Evolutionary conservation across 2,888 invertebrate genomes (phyloP), one percentile per base, ranked within the genome.

Genomic region (Dione juno): DNA sequence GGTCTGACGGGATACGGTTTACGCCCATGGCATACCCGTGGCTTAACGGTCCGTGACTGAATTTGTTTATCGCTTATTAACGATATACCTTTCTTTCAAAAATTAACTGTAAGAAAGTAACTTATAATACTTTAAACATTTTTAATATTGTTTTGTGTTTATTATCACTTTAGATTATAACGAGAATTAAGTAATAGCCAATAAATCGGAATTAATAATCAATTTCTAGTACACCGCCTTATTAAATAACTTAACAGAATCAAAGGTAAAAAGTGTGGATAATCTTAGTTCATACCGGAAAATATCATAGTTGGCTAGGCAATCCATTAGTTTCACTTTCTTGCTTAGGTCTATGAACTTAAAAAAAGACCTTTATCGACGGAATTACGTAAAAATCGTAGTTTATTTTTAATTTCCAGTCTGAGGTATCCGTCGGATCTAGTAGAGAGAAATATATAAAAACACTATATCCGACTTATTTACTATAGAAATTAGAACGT

Each of bases 21-120:
- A 59, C 57, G 37, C 57, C 57, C 41, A 40, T 37, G 14, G 41
- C 40, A 41, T 19, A 61, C 63, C 43, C 43, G 19, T 68, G 37
- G 53, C 19, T 59, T 72, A 72, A 72, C 70, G 72, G 72, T 53
- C 52, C 65, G 72, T 52, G 67, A 67, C 59, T 52, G 21, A 70
- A 72, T 65, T 70, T 65, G 65, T 72, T 70, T 67, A 50, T 50
- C 58, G 67, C 19, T 45, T 50, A 66, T 19, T 48, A 28, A 5
- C 28, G 5, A 28, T 28, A 28, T 28, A 28, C 16, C 14, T 50
- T 52, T 40, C 19, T 64, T 19, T 28, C 2, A 3, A 28, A 28
- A 2, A 28, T 28, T 28, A n/a, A n/a, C n/a, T n/a, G n/a, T n/a
- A n/a, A n/a, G n/a, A n/a, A n/a, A n/a, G 28, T 28, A 28, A 28